Evolutionary conservation across 2,797 vertebrate genomes (phyloP).

Genomic region (Manis crassicaudata): DNA sequence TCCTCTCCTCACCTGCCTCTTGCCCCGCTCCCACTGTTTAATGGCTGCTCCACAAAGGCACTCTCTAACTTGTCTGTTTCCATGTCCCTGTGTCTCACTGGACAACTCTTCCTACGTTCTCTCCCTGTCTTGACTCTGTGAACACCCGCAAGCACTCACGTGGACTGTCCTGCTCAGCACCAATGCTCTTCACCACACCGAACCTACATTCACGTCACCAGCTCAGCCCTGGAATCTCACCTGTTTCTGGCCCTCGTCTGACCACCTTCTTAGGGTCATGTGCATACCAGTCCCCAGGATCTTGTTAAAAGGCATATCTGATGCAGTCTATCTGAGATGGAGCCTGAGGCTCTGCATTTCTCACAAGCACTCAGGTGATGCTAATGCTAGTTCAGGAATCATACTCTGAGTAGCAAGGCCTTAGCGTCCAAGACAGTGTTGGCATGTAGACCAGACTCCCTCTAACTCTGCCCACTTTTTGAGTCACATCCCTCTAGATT

Average conservation of each 20-base stretch:
- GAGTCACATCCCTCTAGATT: slow-evolving; percentile 51
- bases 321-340: not conserved
- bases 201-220: not conserved
- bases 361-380: not conserved
- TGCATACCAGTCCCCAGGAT: not conserved
- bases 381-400: not conserved
- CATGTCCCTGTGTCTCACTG: not conserved
- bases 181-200: not conserved
- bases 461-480: not conserved
- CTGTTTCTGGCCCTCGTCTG: not conserved
- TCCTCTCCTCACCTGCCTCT: not conserved
- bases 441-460: not conserved
- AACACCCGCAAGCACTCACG: not conserved
- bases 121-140: not conserved
- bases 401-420: not conserved
- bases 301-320: not conserved
- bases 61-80: not conserved
- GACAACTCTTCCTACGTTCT: not conserved
- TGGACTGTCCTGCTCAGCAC: not conserved
- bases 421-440: not conserved
- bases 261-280: not conserved
- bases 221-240: not conserved
- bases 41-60: not conserved
- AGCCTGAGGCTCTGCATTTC: not conserved
- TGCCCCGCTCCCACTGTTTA: no score